Evolutionary conservation across 2,113 vertebrate species (phyloP).

Genomic region (Phrynosoma blainvillii): DNA sequence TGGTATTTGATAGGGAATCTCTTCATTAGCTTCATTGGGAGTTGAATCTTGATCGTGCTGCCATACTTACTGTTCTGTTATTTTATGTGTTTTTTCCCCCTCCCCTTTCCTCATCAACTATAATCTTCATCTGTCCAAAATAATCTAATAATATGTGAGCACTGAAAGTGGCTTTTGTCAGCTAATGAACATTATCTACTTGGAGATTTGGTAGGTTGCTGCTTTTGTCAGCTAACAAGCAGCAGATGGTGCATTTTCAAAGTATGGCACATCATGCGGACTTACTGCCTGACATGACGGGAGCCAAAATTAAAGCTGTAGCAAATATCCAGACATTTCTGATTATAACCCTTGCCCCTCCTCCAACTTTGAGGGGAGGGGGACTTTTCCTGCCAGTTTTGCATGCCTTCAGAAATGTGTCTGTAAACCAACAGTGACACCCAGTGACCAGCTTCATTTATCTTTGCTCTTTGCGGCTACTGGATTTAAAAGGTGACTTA

Average conservation of each 20-base stretch:
- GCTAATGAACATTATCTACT: constrained; percentile 57
- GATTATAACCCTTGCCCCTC: constrained; percentile 10
- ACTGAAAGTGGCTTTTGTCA: constrained; percentile 31
- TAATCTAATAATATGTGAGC: constrained; percentile 52
- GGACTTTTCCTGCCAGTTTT: constrained; percentile 17
- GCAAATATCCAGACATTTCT: constrained; percentile 23
- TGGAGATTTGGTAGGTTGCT: constrained; percentile 44
- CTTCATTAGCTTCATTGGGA: background rate
- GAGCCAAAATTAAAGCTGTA: constrained; percentile 54
- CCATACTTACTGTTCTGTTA: constrained; percentile 49
- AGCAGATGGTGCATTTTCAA: constrained; percentile 69
- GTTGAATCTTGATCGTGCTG: background rate
- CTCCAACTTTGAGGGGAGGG: background rate
- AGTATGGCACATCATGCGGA: constrained; percentile 47
- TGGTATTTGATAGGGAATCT: constrained; percentile 10
- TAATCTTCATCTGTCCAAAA: constrained; percentile 47
- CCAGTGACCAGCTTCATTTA: constrained; percentile 7
- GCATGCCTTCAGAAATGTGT: constrained; percentile 14
- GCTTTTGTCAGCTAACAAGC: constrained; percentile 58
- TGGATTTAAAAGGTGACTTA: background rate
- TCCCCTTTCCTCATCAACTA: constrained; percentile 28
- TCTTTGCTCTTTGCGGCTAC: constrained; percentile 1
- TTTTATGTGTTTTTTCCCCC: constrained; percentile 40
- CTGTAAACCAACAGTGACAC: constrained; percentile 19
- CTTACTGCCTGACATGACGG: constrained; percentile 57